Evolutionary conservation across 2,888 invertebrate species (phyloP), one percentile per base, ranked within the genome.

Genomic region (Teleogryllus oceanicus): DNA sequence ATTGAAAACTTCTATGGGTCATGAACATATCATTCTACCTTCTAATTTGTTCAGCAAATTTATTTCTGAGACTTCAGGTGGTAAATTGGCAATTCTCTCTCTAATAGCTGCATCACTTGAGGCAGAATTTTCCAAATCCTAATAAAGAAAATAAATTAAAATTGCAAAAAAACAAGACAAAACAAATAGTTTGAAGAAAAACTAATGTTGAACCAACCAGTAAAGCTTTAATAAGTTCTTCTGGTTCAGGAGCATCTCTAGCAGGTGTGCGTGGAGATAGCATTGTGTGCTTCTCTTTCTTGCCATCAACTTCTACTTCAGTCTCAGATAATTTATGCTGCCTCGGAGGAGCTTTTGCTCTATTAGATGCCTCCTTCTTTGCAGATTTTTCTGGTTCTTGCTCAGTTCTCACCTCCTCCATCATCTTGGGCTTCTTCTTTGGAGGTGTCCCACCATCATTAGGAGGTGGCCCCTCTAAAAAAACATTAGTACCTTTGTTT

Each of bases 51-150:
- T 91, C 81, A 98, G 90, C 85, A 94, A 91, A 83, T 93, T 92
- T 8, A 96, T 92, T 90, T 98, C 97, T 0, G 97, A 97, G 4
- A 98, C 96, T 89, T 97, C 97, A 78, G 95, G 94, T 0, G 98
- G 98, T 79, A 98, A 89, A 81, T 95, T 96, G 0, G 98, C 97
- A 84, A 98, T 98, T 85, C 94, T 92, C 87, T 98, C 96, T 83
- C 98, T 89, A 2, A 97, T 95, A 1, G 92, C 92, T 82, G 97
- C 98, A 89, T 98, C 98, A 84, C 96, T 95, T 0, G 98, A 98
- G 2, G 98, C 97, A 81, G 97, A 96, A 85, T 96, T 96, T 87
- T 98, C 98, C 84, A 98, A 89, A 84, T 96, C 96, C 87, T 94
- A 89, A 80, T 94, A 75, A 79, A 76, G 16, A 78, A 78, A 75